phyloP scores from a whole-genome alignment of 2,888 invertebrate genomes.

The Drosophila prolongata region DNA sequence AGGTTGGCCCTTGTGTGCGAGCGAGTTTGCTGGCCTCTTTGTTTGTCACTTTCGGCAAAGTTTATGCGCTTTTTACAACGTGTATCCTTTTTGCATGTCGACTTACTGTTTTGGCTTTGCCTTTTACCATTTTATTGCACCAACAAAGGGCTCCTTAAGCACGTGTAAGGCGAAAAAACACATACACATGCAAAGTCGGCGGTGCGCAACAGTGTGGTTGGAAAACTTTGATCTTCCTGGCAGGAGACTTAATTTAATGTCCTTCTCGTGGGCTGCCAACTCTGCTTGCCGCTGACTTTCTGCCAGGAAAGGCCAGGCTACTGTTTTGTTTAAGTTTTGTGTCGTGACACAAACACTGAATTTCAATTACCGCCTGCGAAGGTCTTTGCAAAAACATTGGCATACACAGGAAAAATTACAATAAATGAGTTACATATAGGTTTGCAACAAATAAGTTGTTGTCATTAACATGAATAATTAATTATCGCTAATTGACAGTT shows the following conservation, averaged over 20 bases:
- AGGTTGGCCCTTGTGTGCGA: constrained; percentile 10
- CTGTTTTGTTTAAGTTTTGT: constrained; percentile 46
- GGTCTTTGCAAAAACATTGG: constrained; percentile 20
- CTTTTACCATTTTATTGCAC: constrained; percentile 62
- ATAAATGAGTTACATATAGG: background rate
- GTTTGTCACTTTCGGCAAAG: constrained; percentile 49
- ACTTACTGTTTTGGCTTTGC: constrained; percentile 48
- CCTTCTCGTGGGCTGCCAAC: constrained; percentile 22
- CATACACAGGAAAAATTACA: constrained; percentile 1
- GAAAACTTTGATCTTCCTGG: constrained; percentile 40
- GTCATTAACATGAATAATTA: too few relatives aligned
- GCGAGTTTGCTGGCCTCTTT: constrained; percentile 40
- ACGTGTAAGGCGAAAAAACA: constrained; percentile 41
- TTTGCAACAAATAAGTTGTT: too few relatives aligned
- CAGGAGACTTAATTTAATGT: constrained; percentile 38
- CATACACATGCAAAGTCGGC: background rate
- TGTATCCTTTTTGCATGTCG: constrained; percentile 69
- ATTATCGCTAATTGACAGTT: too few relatives aligned
- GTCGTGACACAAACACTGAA: constrained; percentile 44
- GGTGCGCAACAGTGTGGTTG: constrained; percentile 22
- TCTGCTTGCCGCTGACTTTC: constrained; percentile 36
- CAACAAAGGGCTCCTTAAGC: constrained; percentile 54
- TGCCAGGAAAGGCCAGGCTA: constrained; percentile 14
- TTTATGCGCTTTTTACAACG: constrained; percentile 72
- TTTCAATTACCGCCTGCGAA: constrained; percentile 45